phyloP scores from a whole-genome alignment of 2,113 vertebrate species.

The Typhlomys cinereus region DNA sequence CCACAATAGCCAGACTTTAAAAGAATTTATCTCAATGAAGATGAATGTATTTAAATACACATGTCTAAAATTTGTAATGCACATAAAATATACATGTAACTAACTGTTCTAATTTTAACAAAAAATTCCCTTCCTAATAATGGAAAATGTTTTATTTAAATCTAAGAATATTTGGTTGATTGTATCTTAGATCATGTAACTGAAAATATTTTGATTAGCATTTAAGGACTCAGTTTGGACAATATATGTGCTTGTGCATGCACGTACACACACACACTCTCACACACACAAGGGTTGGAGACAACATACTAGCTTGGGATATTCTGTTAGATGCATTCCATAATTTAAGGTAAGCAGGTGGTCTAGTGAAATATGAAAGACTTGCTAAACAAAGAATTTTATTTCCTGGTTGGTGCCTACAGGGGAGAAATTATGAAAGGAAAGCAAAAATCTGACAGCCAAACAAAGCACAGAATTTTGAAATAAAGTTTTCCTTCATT shows the following conservation, averaged over 20 bases:
- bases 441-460: slow-evolving; percentile 78
- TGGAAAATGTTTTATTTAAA: slow-evolving; percentile 36
- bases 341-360: slow-evolving; percentile 83
- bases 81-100: background rate
- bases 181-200: background rate
- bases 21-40: slow-evolving; percentile 28
- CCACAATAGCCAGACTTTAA: background rate
- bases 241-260: background rate
- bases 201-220: slow-evolving; percentile 31
- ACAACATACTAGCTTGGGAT: slow-evolving; percentile 39
- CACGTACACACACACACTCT: background rate
- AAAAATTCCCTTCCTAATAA: slow-evolving; percentile 32
- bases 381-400: slow-evolving; percentile 82
- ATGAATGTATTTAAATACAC: background rate
- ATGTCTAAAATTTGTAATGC: background rate
- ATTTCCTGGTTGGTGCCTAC: slow-evolving; percentile 81
- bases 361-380: slow-evolving; percentile 80
- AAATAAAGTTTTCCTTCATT: slow-evolving; percentile 65
- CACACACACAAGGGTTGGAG: background rate
- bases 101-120: slow-evolving; percentile 36
- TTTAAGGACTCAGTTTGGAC: background rate
- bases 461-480: slow-evolving; percentile 77
- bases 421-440: slow-evolving; percentile 83
- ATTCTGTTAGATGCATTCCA: slow-evolving; percentile 75
- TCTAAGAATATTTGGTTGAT: background rate